Conservation (phyloP, 2,797 vertebrate species). For the Crypturellus tataupa region DNA sequence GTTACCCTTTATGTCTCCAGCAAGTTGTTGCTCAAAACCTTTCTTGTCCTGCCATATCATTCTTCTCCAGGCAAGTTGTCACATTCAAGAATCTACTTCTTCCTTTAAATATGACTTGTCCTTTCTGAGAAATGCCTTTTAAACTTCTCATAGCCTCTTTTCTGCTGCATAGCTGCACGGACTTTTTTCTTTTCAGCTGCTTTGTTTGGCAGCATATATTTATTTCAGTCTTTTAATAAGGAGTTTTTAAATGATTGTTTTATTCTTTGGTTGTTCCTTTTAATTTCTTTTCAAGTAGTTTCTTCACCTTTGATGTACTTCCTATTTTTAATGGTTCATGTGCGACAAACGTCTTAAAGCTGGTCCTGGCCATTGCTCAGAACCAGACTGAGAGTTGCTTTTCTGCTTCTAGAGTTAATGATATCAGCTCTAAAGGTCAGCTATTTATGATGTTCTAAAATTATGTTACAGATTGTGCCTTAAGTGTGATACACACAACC, state of each 20-base stretch:
- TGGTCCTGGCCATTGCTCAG: neutral
- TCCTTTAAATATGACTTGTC: neutral
- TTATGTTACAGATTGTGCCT: neutral
- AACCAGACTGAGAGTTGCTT: neutral
- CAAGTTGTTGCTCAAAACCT: neutral
- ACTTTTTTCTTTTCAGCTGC: neutral
- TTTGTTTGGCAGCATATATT: neutral
- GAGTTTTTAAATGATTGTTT: neutral
- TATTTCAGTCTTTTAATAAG: neutral
- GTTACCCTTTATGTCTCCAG: neutral
- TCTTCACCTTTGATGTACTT: neutral
- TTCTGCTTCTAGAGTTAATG: neutral
- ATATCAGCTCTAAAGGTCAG: neutral
- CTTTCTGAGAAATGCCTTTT: neutral
- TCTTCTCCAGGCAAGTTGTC: neutral
- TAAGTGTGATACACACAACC: neutral
- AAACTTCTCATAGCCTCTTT: neutral
- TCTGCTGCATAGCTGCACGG: neutral
- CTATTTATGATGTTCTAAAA: neutral
- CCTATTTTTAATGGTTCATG: neutral
- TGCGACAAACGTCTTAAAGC: neutral
- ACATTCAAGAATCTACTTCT: neutral
- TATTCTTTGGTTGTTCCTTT: neutral
- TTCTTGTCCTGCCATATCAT: neutral
- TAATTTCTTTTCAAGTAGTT: neutral